Evolutionary conservation across 2,888 invertebrate genomes (phyloP).

Genomic region (Synanthedon vespiformis): DNA sequence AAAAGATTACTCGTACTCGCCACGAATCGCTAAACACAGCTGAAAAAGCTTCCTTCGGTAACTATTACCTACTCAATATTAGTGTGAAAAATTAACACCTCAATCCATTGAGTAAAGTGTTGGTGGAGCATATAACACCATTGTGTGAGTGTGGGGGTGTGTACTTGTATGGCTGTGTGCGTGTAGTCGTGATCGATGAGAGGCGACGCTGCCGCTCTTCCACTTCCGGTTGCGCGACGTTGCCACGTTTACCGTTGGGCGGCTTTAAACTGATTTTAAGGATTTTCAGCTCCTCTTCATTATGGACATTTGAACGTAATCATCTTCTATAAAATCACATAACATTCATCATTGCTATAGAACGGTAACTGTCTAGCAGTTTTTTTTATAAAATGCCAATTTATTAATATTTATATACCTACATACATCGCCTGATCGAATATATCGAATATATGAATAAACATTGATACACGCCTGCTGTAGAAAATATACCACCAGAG

Average conservation of each 20-base stretch:
- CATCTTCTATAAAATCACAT: not conserved
- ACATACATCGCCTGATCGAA: too few relatives aligned
- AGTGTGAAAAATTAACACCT: constrained; percentile 11
- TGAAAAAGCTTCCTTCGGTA: too few relatives aligned
- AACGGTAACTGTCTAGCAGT: too few relatives aligned
- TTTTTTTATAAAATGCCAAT: too few relatives aligned
- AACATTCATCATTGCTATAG: too few relatives aligned
- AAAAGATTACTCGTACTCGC: too few relatives aligned
- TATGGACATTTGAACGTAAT: not conserved
- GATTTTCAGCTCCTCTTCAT: constrained; percentile 15
- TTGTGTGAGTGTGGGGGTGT: constrained; percentile 15
- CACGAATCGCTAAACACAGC: too few relatives aligned
- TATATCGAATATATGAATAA: too few relatives aligned
- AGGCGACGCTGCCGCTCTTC: constrained; percentile 74
- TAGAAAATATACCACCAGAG: too few relatives aligned
- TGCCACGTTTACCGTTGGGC: constrained; percentile 38
- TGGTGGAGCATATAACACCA: not conserved
- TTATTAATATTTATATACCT: too few relatives aligned
- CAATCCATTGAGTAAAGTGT: constrained; percentile 15
- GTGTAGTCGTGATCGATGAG: constrained; percentile 58
- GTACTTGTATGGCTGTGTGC: not conserved
- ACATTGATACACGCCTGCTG: too few relatives aligned
- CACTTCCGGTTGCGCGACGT: constrained; percentile 73
- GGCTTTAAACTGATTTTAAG: constrained; percentile 27
- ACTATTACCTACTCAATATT: too few relatives aligned